Base-by-base conservation (phyloP, 2,888 invertebrate species). In the Crioceris asparagi region DNA sequence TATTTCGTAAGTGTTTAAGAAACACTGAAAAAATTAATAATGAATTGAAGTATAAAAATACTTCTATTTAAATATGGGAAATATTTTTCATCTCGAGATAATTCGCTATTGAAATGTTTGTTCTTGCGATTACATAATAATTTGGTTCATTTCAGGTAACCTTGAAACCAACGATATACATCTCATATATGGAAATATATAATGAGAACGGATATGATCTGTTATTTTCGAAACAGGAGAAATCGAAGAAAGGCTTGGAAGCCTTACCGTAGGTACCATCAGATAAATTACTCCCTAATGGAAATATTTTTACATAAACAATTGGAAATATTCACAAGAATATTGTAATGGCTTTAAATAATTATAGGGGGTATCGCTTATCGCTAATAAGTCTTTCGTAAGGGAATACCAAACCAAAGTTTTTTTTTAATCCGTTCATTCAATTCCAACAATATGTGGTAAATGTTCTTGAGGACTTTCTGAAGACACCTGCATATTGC, bases 141-240 rank as follows among this genome's bases (percentile, higher is more conserved):
- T 49, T 53, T 26, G 3, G 21, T 17, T n/a, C n/a, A 17, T 36
- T 39, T n/a, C 29, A 48, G 49, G 27, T 39, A 21, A 33, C 40
- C 6, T 41, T 41, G 8, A 50, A 50, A 36, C 47, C 51, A 7
- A 41, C 59, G 26, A 53, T 68, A 37, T 64, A 65, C 48, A 61
- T 71, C 36, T 70, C 71, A 2, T 72, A 70, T 48, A 56, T 72
- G 55, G 71, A 72, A 57, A 71, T 72, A 37, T 71, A 71, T 55
- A 72, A 72, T 52, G 71, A 72, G 56, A 59, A 63, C 35, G 70
- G 70, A 8, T 71, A 70, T 49, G 72, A 72, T 56, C 52, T 72
- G 32, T 51, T 72, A 30, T 65, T 65, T 50, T 59, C 65, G 19
- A 65, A 57, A 58, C 48, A 57, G 52, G 37, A 46, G 51, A 52